Base-by-base conservation (phyloP, 64 coral and sea anemone genomes). In the Acropora yongei region DNA sequence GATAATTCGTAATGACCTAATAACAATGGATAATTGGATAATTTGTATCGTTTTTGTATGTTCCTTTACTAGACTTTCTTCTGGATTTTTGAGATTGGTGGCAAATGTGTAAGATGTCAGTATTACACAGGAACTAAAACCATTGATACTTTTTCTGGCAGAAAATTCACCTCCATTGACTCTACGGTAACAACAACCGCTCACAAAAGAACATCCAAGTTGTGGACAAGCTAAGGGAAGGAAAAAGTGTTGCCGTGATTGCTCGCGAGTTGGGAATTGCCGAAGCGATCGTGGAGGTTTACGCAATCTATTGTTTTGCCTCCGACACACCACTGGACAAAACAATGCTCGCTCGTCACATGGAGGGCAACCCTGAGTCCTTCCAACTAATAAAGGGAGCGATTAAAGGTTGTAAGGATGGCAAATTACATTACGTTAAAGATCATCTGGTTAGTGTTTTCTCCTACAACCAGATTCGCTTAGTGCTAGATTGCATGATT, bases 261-360 rank as follows among this genome's bases (percentile, higher is more conserved):
- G 30, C 30, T 30, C 30, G 30, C 30, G 30, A 30, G 30, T 30
- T 30, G 30, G 30, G 30, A 30, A 30, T 30, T 30, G 51, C 82
- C 8, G 66, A 43, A 6, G 82, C 60, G 6, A 84, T 61, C 4
- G 82, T 41, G 39, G 82, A 84, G 41, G 82, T 84, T 11, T 84
- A 84, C 44, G 82, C 82, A 8, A 84, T 84, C 17, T 2, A 84
- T 41, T 12, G 82, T 68, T 68, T 84, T 58, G 82, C 82, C 44
- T 57, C 58, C 42, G 44, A 84, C 6, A 39, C 57, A 40, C 30
- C 19, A n/a, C 19, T 84, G 41, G 82, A 84, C 40, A 6, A 84
- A 17, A 44, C 43, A 16, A 58, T 84, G 2, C 43, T 84, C 57
- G 82, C 82, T n/a, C 30, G 18, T 6, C 20, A 84, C 60, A 58